Percentiles rank a stretch among this genome's conserved stretches.
phyloP scores from a whole-genome alignment of 2,888 invertebrate species.

The Pristionchus exspectatus region DNA sequence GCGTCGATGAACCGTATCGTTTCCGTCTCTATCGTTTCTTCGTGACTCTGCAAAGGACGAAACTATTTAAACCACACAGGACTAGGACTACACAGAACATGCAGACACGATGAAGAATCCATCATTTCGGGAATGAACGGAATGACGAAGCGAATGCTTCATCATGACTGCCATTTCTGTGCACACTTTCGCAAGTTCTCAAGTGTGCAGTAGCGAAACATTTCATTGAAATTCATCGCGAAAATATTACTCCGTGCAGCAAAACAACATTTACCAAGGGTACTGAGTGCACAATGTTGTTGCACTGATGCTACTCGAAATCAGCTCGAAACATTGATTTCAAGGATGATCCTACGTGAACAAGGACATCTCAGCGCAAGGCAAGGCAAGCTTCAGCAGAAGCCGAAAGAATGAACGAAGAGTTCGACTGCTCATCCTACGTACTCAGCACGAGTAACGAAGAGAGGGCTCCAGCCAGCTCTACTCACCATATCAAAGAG shows the following conservation, averaged over 20 bases:
- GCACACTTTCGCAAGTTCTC: not conserved
- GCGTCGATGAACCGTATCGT: constrained; percentile 51
- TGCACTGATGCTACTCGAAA: not conserved
- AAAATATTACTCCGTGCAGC: not conserved
- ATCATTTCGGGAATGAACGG: not conserved
- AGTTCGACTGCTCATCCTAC: no score
- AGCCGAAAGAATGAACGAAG: not conserved
- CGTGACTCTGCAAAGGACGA: constrained; percentile 11
- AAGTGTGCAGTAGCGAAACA: not conserved
- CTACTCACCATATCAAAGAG: not conserved
- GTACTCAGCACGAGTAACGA: not conserved
- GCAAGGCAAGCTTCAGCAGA: not conserved
- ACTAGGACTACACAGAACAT: not conserved
- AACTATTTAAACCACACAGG: not conserved
- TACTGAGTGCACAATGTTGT: not conserved
- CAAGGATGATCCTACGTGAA: not conserved
- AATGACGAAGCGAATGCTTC: not conserved
- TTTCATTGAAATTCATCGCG: no score
- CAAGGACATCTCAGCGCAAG: not conserved
- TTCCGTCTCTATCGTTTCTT: constrained; percentile 34
- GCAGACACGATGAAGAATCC: not conserved
- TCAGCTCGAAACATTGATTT: not conserved
- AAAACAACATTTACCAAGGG: not conserved
- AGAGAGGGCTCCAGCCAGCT: not conserved
- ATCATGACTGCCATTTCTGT: not conserved